phyloP scores from a whole-genome alignment of 2,113 vertebrate species.

The Fregata magnificens region DNA sequence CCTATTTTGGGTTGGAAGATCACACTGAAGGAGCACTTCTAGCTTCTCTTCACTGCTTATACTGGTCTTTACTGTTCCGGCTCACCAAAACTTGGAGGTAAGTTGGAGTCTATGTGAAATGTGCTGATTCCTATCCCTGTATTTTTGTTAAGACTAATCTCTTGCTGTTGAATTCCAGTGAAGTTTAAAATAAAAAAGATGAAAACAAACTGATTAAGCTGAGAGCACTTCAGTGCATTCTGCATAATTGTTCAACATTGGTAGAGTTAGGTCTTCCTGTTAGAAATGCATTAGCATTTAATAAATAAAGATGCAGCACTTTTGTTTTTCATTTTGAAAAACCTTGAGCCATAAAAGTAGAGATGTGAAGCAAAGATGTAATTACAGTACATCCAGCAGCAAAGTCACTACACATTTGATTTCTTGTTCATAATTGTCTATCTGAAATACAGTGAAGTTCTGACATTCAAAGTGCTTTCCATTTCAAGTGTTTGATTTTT shows the following conservation, averaged over 20 bases:
- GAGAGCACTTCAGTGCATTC: constrained; percentile 10
- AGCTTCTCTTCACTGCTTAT: neutral
- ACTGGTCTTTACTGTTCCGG: neutral
- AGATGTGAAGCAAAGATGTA: neutral
- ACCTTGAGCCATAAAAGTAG: neutral
- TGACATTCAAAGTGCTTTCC: neutral
- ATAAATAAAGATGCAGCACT: constrained; percentile 27
- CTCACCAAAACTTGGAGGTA: neutral
- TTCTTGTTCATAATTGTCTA: constrained; percentile 14
- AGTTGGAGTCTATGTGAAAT: neutral
- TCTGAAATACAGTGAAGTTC: neutral
- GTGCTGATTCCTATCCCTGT: neutral
- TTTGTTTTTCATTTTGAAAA: constrained; percentile 17
- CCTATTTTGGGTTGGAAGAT: neutral
- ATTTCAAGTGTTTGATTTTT: constrained; percentile 1
- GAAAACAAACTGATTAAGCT: constrained; percentile 27
- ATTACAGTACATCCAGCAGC: neutral
- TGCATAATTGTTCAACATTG: constrained; percentile 10
- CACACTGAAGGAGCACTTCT: neutral
- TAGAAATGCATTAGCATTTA: constrained; percentile 33
- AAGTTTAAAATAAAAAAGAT: neutral
- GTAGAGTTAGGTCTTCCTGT: neutral
- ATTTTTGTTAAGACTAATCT: neutral
- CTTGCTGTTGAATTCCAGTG: neutral
- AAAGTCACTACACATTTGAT: neutral